phyloP scores from a whole-genome alignment of 2,113 vertebrate genomes.

The Anoura caudifer region DNA sequence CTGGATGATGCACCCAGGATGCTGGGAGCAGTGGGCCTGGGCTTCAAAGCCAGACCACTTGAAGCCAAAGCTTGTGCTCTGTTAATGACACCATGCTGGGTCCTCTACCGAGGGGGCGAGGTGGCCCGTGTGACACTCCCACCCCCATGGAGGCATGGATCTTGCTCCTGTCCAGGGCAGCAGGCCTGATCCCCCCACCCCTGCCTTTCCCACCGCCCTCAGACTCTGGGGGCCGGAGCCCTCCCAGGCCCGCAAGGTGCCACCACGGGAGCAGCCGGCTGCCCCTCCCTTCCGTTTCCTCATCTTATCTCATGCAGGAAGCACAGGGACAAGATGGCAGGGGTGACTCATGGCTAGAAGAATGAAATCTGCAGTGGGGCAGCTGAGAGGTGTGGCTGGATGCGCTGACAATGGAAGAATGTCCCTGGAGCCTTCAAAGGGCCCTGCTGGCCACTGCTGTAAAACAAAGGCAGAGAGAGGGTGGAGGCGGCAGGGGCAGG shows the following conservation, averaged over 20 bases:
- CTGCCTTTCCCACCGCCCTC: background rate
- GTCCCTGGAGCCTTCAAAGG: background rate
- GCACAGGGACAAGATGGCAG: background rate
- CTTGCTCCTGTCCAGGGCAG: background rate
- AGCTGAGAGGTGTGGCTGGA: background rate
- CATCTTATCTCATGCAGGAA: background rate
- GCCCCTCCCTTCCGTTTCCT: background rate
- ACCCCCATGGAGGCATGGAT: background rate
- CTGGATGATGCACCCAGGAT: background rate
- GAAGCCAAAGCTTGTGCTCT: background rate
- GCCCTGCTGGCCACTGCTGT: background rate
- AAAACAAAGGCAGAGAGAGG: background rate
- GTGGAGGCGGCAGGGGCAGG: rapidly evolving
- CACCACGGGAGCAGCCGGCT: rapidly evolving
- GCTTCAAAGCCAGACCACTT: background rate
- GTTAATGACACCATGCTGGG: background rate
- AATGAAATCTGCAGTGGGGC: background rate
- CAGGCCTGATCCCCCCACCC: background rate
- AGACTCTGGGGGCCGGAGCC: background rate
- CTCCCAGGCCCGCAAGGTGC: background rate
- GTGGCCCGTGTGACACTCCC: background rate
- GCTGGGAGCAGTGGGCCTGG: background rate
- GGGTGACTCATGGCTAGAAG: slow-evolving; percentile 28
- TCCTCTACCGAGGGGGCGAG: background rate
- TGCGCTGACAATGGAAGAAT: background rate